Evolutionary conservation across 2,113 vertebrate species (phyloP), one percentile per base, ranked within the genome.

Genomic region (Melanotaenia duboulayi): DNA sequence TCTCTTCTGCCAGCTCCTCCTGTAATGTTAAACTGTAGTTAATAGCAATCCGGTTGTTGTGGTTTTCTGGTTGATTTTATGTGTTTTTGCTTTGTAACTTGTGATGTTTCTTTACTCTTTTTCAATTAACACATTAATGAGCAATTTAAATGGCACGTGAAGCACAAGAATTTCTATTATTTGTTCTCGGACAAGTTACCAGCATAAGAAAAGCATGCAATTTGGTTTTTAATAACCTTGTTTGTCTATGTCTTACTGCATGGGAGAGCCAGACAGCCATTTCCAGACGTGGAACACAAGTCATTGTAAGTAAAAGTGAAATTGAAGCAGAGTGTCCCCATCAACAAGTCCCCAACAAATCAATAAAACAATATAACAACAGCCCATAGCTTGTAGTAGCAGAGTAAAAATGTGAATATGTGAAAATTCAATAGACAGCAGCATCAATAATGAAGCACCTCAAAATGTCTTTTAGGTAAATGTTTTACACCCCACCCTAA

Each of bases 171-270:
- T 11, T 78, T 84, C 13, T 83, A 67, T 48, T 86, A 87, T 48
- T 96, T 94, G 78, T 91, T 95, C 79, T 96, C 92, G 0, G 95
- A 73, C 74, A 95, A 28, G 3, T 28, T 22, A 90, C 84, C 76
- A 90, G 60, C 89, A 94, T 95, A 59, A 96, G 90, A 86, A 95
- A 96, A 95, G 28, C 3, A 28, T 28, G 28, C 28, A 28, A 28
- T 6, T 4, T 3, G 28, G 3, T 19, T 95, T 91, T 2, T 92
- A 90, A 69, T 94, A 96, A 0, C 94, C 95, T 77, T 89, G 65
- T 87, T 2, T 39, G 37, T 6, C 3, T 28, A 4, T 28, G 6
- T 28, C 28, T 39, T 39, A n/a, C n/a, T n/a, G 37, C 37, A 39
- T 6, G 37, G 2, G 37, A 11, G 37, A n/a, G n/a, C n/a, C n/a